Evolutionary conservation across 2,797 vertebrate genomes (phyloP), one percentile per base, ranked within the genome.

Genomic region (Gymnodraco acuticeps): DNA sequence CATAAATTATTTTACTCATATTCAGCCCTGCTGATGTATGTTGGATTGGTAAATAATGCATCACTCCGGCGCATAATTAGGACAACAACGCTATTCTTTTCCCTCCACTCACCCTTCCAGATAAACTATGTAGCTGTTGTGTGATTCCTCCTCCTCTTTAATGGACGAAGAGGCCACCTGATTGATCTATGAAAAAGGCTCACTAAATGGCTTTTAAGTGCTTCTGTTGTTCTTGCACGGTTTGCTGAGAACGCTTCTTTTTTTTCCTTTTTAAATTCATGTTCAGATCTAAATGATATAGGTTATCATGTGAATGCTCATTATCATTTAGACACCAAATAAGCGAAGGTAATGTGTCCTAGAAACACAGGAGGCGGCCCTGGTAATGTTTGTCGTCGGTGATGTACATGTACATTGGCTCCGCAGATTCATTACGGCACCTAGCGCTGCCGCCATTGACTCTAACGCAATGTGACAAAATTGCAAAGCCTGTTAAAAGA

Each of bases 1-100:
- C 94, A 95, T 95, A 94, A 95, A 95, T 96, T 93, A 96, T 95
- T 95, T 95, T 94, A 93, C 92, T 95, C 93, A 91, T 92, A 95
- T 92, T 87, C 89, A 91, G 90, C 88, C 86, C 89, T 77, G 92
- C 87, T 84, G 85, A 95, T 94, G 93, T 95, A 95, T 94, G 95
- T 95, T 89, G 92, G 83, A 89, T 89, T 80, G 85, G 93, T 96
- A 95, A 96, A 96, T 95, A 95, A 95, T 96, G 93, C 93, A 95
- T 94, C 89, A 88, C 85, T 78, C 77, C 70, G 23, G 64, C 71
- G 92, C 93, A 92, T 95, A 95, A 96, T 96, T 95, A 96, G 95
- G 94, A 95, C 94, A 95, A 94, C 94, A 95, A 94, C 92, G 87
- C 91, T 91, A 90, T 93, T 94, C 90, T 94, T 87, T 85, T 70